These are phyloP conservation scores for Sphenodon punctatus DNA, from an alignment of 2,797 vertebrate genomes.

Conservation along the genomic window DNA sequence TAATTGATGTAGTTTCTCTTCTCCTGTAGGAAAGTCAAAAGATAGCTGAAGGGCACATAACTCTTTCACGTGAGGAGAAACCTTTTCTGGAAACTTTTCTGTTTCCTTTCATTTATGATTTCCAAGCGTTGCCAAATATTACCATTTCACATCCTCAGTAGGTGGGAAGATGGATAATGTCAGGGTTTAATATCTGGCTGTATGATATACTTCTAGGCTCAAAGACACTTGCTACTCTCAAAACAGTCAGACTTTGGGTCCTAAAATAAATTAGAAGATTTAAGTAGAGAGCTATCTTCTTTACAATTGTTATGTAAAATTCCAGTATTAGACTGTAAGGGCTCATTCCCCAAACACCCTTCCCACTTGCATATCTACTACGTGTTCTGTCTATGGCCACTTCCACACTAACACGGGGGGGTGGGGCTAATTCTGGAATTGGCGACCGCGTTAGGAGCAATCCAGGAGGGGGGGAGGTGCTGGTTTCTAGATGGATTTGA, in stretches of 20 bases:
- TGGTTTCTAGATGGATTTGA: too few relatives aligned
- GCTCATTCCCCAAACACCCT: too few relatives aligned
- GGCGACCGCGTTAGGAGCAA: too few relatives aligned
- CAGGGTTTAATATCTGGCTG: background rate
- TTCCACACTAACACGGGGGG: too few relatives aligned
- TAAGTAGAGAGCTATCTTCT: background rate
- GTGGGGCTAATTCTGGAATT: too few relatives aligned
- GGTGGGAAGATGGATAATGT: background rate
- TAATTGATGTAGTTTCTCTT: constrained; percentile 48
- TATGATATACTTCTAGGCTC: background rate
- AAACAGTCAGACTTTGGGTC: too few relatives aligned
- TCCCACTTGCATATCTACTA: too few relatives aligned
- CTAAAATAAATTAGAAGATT: background rate
- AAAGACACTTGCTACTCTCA: too few relatives aligned
- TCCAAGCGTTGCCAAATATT: background rate
- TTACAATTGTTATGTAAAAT: accelerated
- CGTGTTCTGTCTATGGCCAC: too few relatives aligned
- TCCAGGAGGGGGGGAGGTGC: too few relatives aligned
- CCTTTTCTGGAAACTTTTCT: background rate
- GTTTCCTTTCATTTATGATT: background rate
- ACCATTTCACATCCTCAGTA: background rate
- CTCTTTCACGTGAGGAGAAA: constrained; percentile 7
- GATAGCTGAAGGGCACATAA: constrained; percentile 43
- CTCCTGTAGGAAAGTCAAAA: constrained; percentile 38
- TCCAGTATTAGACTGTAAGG: background rate